phyloP scores from a whole-genome alignment of 2,888 invertebrate genomes.

The Smittia sp. region DNA sequence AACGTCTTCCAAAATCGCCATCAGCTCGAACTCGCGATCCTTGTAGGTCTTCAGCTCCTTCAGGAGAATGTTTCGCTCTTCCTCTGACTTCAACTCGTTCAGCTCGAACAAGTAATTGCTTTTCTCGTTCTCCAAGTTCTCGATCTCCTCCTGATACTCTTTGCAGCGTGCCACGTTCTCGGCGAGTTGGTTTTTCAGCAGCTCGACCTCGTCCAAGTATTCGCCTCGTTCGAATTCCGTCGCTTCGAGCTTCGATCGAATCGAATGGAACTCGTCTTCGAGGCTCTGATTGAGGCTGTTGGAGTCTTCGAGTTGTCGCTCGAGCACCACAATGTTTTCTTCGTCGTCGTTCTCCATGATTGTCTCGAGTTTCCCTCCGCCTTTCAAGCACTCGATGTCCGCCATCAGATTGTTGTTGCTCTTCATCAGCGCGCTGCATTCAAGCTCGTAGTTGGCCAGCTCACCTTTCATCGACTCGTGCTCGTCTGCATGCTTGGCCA shows the following conservation, averaged over 20 bases:
- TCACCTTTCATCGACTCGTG: slow-evolving; percentile 17
- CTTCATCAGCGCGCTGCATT: slow-evolving; percentile 64
- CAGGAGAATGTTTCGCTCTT: slow-evolving; percentile 42
- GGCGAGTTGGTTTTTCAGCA: slow-evolving; percentile 48
- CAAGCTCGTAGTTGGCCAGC: slow-evolving; percentile 30
- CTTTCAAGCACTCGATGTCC: slow-evolving; percentile 64
- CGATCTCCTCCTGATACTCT: slow-evolving; percentile 44
- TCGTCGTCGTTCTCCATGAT: slow-evolving; percentile 68
- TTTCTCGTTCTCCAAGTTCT: slow-evolving; percentile 47
- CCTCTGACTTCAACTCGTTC: slow-evolving; percentile 47
- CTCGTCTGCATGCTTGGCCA: not conserved
- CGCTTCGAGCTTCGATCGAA: slow-evolving; percentile 58
- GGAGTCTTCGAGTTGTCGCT: slow-evolving; percentile 64
- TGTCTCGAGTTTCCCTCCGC: slow-evolving; percentile 60
- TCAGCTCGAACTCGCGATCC: slow-evolving; percentile 45
- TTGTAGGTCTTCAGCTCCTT: slow-evolving; percentile 45
- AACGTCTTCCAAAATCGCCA: slow-evolving; percentile 44
- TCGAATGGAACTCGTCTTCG: slow-evolving; percentile 60
- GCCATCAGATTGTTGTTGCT: slow-evolving; percentile 68
- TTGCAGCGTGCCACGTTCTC: slow-evolving; percentile 48
- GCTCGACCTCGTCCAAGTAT: slow-evolving; percentile 45
- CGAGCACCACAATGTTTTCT: slow-evolving; percentile 63
- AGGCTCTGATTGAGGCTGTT: slow-evolving; percentile 60
- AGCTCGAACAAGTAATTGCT: slow-evolving; percentile 48
- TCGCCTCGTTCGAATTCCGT: slow-evolving; percentile 48